Evolutionary conservation across 2,113 vertebrate genomes (phyloP).

Genomic region (Taxidea taxus): DNA sequence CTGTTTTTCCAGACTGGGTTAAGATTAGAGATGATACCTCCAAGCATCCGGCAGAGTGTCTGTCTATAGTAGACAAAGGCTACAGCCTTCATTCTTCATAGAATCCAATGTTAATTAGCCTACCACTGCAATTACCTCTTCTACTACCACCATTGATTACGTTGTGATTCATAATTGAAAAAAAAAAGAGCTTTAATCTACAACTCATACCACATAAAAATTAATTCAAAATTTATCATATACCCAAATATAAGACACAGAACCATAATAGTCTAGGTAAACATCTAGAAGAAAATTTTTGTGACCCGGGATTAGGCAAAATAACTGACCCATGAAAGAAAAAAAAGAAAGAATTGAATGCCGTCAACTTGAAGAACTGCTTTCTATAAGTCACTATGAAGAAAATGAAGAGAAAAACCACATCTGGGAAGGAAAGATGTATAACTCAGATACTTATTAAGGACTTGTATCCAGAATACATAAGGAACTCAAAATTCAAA

Average conservation of each 20-base stretch:
- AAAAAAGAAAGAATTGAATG: not conserved
- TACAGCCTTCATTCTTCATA: not conserved
- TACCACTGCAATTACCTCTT: not conserved
- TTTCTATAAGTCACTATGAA: not conserved
- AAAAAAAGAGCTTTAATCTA: not conserved
- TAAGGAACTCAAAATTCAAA: not conserved
- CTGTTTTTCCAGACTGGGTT: not conserved
- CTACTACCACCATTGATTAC: not conserved
- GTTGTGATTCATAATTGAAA: not conserved
- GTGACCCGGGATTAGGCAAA: not conserved
- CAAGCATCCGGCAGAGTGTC: not conserved
- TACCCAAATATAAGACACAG: not conserved
- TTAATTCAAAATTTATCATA: not conserved
- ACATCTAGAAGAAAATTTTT: not conserved
- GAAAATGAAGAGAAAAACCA: not conserved
- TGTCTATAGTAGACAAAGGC: not conserved
- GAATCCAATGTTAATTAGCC: not conserved
- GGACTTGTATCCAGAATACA: not conserved
- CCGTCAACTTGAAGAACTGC: not conserved
- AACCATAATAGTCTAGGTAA: not conserved
- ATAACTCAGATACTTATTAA: not conserved
- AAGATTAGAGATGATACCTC: not conserved
- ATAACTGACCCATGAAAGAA: not conserved
- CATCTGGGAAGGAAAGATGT: not conserved
- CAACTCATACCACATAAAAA: not conserved